Conservation (phyloP, 2,113 vertebrate species). For the Prionailurus bengalensis region DNA sequence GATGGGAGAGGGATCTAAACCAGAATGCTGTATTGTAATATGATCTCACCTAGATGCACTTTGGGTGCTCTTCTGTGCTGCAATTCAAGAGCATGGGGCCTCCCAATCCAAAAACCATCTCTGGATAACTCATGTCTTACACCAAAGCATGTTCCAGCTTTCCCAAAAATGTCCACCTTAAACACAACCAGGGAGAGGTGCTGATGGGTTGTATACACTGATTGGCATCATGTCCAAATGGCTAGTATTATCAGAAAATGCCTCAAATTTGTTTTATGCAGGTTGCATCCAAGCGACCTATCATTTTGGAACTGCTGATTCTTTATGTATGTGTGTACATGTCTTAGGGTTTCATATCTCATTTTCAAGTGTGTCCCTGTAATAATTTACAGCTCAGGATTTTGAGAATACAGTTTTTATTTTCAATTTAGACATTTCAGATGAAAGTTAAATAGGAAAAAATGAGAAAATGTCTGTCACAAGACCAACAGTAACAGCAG, state of each 20-base stretch:
- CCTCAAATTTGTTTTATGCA: not conserved
- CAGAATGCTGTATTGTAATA: not conserved
- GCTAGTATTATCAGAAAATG: not conserved
- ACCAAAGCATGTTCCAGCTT: not conserved
- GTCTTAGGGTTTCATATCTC: not conserved
- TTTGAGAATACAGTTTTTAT: conserved; percentile 3
- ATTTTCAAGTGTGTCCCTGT: conserved; percentile 5
- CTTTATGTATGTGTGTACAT: not conserved
- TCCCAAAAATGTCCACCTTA: not conserved
- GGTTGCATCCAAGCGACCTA: not conserved
- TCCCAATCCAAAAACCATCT: not conserved
- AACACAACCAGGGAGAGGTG: not conserved
- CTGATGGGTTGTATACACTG: not conserved
- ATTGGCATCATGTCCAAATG: not conserved
- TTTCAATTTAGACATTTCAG: conserved; percentile 3
- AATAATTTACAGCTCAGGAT: not conserved
- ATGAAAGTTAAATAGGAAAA: conserved; percentile 5
- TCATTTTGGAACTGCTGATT: not conserved
- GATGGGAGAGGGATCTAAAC: not conserved
- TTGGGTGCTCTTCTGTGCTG: not conserved
- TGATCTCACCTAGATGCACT: not conserved
- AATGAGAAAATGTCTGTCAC: not conserved
- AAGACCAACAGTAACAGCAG: not conserved
- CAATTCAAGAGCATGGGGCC: not conserved
- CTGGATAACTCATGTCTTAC: not conserved